Base-by-base conservation (phyloP, 2,797 vertebrate species). In the Percopsis omiscomaycus region DNA sequence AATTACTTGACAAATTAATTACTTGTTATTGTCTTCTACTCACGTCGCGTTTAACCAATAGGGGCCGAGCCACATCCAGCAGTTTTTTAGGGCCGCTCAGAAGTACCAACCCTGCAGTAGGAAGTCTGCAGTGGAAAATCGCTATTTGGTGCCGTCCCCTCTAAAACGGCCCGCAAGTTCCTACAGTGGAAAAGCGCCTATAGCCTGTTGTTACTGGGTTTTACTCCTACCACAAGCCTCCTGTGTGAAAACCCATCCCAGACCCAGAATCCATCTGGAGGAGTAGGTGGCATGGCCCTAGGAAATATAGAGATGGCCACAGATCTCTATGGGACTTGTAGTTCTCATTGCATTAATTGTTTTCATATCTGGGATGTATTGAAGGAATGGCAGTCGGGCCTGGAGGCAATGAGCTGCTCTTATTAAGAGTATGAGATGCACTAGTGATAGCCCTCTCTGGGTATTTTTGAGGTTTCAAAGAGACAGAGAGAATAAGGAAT, bases 301-400 rank as follows among this genome's bases (percentile, higher is more conserved):
- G 79, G 73, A 87, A 80, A 85, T 63, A 58, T 69, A 71, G 71
- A 70, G 65, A 81, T 68, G 68, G 74, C 68, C 68, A 45, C 68
- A 69, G 72, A 73, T 64, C 66, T 83, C 77, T 75, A 56, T 76
- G 64, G 69, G 70, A 73, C 78, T 81, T 72, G 77, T 86, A 73
- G 61, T 75, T 82, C 79, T 89, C 74, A 81, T 89, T 86, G 84
- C 69, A 84, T 84, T 66, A 89, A 90, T 87, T 81, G 83, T 74
- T 88, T 85, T 86, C 80, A 76, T 87, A 75, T 78, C 84, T 78
- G 79, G 81, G 84, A 80, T 86, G 81, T 32, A 66, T 56, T 72
- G 51, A 74, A 64, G 60, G 79, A 81, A 82, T 78, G 51, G 68
- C 55, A 70, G 68, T 69, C 13, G 55, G 64, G 75, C 54, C 67